phyloP scores from a whole-genome alignment of 64 coral and sea anemone species.

The Montipora foliosa region DNA sequence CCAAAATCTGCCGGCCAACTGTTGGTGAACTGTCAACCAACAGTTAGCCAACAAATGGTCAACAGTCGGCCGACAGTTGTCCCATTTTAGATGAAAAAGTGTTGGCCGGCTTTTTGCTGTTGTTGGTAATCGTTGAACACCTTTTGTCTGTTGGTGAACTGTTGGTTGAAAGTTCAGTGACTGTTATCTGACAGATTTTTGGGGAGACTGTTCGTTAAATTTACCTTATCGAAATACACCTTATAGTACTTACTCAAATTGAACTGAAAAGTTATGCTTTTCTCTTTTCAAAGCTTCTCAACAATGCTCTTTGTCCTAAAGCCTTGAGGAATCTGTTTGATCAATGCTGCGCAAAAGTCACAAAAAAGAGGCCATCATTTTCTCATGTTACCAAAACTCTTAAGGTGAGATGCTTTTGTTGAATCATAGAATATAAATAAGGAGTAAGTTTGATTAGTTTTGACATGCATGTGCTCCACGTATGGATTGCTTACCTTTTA shows the following conservation, averaged over 20 bases:
- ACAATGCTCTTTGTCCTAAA: neutral
- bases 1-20: too few species aligned
- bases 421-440: neutral
- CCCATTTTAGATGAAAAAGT: too few species aligned
- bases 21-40: too few species aligned
- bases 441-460: too few species aligned
- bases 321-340: constrained; percentile 16
- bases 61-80: too few species aligned
- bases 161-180: too few species aligned
- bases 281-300: neutral
- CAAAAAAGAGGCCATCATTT: neutral
- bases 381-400: constrained; percentile 37
- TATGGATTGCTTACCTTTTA: too few species aligned
- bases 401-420: neutral
- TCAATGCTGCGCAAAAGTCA: neutral
- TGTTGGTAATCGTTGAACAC: neutral
- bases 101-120: too few species aligned
- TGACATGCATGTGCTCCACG: too few species aligned
- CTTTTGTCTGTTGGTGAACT: neutral
- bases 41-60: too few species aligned
- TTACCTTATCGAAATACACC: neutral
- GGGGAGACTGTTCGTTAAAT: neutral
- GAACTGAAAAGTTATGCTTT: neutral
- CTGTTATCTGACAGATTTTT: too few species aligned
- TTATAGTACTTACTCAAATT: too few species aligned